phyloP scores from a whole-genome alignment of 23 tunicate species.

The Diplosoma virens region DNA sequence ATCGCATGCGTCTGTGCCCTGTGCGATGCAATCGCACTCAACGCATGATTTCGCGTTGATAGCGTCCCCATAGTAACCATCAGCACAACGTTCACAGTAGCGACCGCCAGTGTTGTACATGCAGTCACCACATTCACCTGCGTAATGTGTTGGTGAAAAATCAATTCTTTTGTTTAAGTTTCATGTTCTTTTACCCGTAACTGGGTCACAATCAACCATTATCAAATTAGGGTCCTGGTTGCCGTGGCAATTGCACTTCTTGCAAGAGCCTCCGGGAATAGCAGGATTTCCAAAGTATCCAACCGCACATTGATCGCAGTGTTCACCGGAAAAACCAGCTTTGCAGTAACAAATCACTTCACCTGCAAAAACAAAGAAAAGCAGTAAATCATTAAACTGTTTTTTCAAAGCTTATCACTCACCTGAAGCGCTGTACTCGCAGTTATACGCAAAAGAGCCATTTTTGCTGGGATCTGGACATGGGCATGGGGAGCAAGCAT shows the following conservation, averaged over 20 bases:
- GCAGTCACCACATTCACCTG: conserved; percentile 78
- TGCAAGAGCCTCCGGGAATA: conserved; percentile 46
- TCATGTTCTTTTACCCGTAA: conserved; percentile 59
- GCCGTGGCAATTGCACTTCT: conserved; percentile 76
- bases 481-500: conserved; percentile 81
- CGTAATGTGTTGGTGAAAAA: too few species aligned
- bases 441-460: conserved; percentile 85
- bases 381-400: too few species aligned
- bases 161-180: too few species aligned
- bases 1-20: conserved; percentile 78
- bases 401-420: too few species aligned
- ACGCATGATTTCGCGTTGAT: conserved; percentile 46
- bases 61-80: conserved; percentile 90
- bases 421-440: conserved; percentile 59
- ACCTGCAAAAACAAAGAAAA: conserved; percentile 30
- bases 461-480: conserved; percentile 66
- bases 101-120: conserved; percentile 80
- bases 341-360: conserved; percentile 65
- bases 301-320: conserved; percentile 63
- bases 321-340: conserved; percentile 66
- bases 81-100: conserved; percentile 89
- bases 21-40: conserved; percentile 70
- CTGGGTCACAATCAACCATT: conserved; percentile 64
- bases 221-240: conserved; percentile 77
- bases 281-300: conserved; percentile 71